phyloP scores from a whole-genome alignment of 2,797 vertebrate species.

The Orientallactaga sibirica region DNA sequence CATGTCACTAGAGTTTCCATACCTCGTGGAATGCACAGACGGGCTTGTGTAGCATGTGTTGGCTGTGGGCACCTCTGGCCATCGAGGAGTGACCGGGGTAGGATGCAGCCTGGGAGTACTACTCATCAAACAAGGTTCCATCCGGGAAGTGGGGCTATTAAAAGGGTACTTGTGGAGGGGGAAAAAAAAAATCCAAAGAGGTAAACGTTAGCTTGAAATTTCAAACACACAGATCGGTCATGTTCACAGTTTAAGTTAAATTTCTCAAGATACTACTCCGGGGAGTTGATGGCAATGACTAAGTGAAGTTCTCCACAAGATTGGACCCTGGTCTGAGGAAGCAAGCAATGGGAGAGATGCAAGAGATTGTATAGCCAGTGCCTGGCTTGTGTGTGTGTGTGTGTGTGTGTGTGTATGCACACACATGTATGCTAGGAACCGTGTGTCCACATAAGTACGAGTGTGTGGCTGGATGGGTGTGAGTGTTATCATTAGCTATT shows the following conservation, averaged over 20 bases:
- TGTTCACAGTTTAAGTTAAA: constrained; percentile 42
- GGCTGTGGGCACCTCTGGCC: constrained; percentile 95
- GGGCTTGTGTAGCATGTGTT: constrained; percentile 97
- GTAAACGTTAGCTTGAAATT: constrained; percentile 56
- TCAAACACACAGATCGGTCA: background rate
- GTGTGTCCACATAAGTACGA: background rate
- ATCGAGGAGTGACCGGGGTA: constrained; percentile 95
- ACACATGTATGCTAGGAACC: background rate
- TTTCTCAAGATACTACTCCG: constrained; percentile 38
- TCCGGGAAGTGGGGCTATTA: constrained; percentile 95
- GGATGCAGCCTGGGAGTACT: constrained; percentile 95
- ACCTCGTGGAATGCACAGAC: constrained; percentile 96
- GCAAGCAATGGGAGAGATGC: background rate
- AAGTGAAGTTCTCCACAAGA: constrained; percentile 9
- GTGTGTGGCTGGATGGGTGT: background rate
- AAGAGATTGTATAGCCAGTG: background rate
- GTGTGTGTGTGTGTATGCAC: background rate
- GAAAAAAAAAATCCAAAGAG: constrained; percentile 76
- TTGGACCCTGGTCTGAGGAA: constrained; percentile 29
- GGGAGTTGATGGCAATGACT: background rate
- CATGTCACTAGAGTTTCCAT: constrained; percentile 94
- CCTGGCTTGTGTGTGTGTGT: background rate
- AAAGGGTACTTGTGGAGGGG: constrained; percentile 94
- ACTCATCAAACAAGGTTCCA: constrained; percentile 98
- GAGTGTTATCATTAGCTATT: constrained; percentile 29